A percentile compares a stretch with the other conserved stretches of the same genome.
Conservation (phyloP, 2,797 vertebrate genomes). For the Valencia hispanica region DNA sequence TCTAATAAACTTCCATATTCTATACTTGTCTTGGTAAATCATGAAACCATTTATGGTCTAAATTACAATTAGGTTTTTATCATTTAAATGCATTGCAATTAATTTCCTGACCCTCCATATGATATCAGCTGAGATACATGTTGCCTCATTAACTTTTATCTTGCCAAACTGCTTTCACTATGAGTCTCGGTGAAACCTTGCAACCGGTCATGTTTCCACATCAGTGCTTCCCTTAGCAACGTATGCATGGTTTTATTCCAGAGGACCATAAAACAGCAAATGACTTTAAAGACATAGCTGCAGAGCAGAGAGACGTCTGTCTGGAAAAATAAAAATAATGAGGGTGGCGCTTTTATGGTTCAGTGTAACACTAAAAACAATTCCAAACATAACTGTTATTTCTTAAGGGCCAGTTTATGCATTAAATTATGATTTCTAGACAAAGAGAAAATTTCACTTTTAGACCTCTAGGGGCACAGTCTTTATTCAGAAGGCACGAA, state of each 20-base stretch:
- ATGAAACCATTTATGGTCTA: constrained; percentile 8
- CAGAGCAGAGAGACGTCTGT: neutral
- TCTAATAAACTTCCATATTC: neutral
- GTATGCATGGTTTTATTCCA: constrained; percentile 18
- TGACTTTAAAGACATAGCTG: neutral
- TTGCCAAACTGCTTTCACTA: constrained; percentile 20
- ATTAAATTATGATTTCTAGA: neutral
- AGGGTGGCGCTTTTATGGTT: neutral
- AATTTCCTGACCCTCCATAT: constrained; percentile 31
- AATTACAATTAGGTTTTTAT: constrained; percentile 4
- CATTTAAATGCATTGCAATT: constrained; percentile 14
- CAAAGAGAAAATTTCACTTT: neutral
- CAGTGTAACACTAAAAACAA: neutral
- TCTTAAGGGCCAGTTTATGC: neutral
- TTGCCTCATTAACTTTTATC: constrained; percentile 51
- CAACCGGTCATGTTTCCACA: constrained; percentile 26
- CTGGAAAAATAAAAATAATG: neutral
- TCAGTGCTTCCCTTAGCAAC: constrained; percentile 27
- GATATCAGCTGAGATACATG: constrained; percentile 24
- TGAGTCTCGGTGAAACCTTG: constrained; percentile 12
- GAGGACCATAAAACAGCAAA: neutral
- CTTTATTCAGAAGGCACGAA: neutral
- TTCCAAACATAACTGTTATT: neutral
- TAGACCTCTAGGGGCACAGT: neutral
- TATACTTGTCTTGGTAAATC: neutral